Evolutionary conservation across 2,797 vertebrate genomes (phyloP), one percentile per base, ranked within the genome.

Genomic region (Malacoraja senta): DNA sequence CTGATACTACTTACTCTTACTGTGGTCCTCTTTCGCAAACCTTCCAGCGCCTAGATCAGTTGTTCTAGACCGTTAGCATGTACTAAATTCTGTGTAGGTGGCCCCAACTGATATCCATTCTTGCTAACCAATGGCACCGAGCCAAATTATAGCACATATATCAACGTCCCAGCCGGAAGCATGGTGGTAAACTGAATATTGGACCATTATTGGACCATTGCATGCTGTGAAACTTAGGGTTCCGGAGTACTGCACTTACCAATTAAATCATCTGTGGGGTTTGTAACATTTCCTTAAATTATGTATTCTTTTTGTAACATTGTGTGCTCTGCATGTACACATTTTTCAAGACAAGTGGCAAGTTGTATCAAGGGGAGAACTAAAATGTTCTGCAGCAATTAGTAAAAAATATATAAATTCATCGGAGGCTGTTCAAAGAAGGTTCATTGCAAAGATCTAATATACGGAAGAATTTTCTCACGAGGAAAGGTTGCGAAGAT

Each of bases 271-370:
- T 68, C 84, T 53, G 63, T 13, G 63, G 84, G 32, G n/a, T 63
- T 88, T 68, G n/a, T 35, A n/a, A 35, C 84, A 88, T 88, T 88
- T 68, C 61, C 63, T 68, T 21, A 88, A 88, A 68, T 88, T 65
- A 88, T 26, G 13, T 26, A 76, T 76, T 92, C 74, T n/a, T 76
- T 71, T 92, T 76, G 21, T 53, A 92, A 38, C 44, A 74, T 92
- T 24, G 26, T 92, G 38, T 58, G 38, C 24, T 92, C 38, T 44
- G 24, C 13, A 76, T 8, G 44, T 24, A 91, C 88, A 44, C 13
- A 29, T 44, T 76, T 92, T 88, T 74, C 21, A 68, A 92, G 90
- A 58, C 38, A 74, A 74, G 38, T 72, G 65, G 17, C 68, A 44
- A 15, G 17, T 91, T n/a, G 68, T 12, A 13, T 29, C 74, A 92